Percentiles rank a stretch among this genome's conserved stretches.
These are phyloP conservation scores for Luehdorfia chinensis DNA, from an alignment of 1,140 invertebrate species.

Conservation along the genomic window DNA sequence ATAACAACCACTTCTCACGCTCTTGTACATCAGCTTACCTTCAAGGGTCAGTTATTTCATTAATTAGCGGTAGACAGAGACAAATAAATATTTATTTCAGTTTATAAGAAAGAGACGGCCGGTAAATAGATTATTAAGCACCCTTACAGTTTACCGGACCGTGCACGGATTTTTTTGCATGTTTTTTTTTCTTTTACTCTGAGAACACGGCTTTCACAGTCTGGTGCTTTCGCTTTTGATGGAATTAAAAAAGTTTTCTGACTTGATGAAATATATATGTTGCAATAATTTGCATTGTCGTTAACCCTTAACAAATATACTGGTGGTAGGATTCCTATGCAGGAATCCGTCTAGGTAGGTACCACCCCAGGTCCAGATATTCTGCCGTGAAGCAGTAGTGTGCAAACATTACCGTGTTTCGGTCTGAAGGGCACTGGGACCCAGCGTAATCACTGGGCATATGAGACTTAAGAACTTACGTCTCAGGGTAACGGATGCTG, in stretches of 20 bases:
- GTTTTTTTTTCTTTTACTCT: slow-evolving; percentile 40
- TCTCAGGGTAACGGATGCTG: too few species aligned
- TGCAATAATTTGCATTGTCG: too few species aligned
- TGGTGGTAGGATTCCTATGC: too few species aligned
- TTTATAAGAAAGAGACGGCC: slow-evolving; percentile 32
- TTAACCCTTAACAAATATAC: too few species aligned
- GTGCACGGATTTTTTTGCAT: slow-evolving; percentile 55
- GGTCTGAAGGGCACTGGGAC: too few species aligned
- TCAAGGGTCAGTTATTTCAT: slow-evolving; percentile 61
- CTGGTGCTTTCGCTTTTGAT: slow-evolving; percentile 41
- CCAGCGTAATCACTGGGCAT: too few species aligned
- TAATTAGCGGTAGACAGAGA: slow-evolving; percentile 58
- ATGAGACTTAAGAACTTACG: too few species aligned
- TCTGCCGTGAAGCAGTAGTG: too few species aligned
- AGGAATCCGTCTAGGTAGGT: too few species aligned
- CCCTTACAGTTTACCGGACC: slow-evolving; percentile 50
- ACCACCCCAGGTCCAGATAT: too few species aligned
- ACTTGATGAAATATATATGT: slow-evolving; percentile 3
- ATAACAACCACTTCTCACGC: slow-evolving; percentile 67
- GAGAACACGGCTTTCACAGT: slow-evolving; percentile 57
- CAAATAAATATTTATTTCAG: slow-evolving; percentile 16
- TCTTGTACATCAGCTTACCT: slow-evolving; percentile 52
- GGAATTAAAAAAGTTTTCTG: slow-evolving; percentile 17
- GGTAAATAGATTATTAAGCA: slow-evolving; percentile 47
- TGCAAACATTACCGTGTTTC: too few species aligned